Evolutionary conservation across 2,113 vertebrate genomes (phyloP), one percentile per base, ranked within the genome.

Genomic region (Ictidomys tridecemlineatus): DNA sequence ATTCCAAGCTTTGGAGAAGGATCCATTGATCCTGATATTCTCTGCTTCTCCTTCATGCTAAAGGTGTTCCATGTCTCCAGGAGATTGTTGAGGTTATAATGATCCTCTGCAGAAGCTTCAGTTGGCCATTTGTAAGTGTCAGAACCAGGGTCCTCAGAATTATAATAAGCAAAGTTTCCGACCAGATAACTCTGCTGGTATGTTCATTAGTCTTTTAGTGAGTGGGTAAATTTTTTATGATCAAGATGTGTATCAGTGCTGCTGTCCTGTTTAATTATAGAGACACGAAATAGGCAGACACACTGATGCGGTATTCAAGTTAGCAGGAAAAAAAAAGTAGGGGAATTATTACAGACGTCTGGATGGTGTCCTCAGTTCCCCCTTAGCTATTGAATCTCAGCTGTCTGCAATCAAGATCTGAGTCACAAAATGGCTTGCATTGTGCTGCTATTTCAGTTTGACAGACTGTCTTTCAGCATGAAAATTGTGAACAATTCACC

Each of bases 371-470:
- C 95, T 93, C 95, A 97, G 80, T 95, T 97, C 74, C 69, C 76
- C 95, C 78, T 92, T 0, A 24, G 78, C 96, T 98, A 82, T 96
- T 97, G 87, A 98, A 61, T 89, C 96, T 98, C 96, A 98, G 97
- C 97, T 98, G 98, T 95, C 97, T 98, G 97, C 96, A 98, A 98
- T 96, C 87, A 91, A 97, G 96, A 97, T 97, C 94, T 86, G 88
- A 98, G 97, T 97, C 96, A 97, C 85, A 97, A 89, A 0, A 0
- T 97, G 96, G 90, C 95, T 98, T 95, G 94, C 93, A 98, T 26
- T 61, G 85, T 78, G 37, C 93, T 94, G 85, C 98, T 97, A 98
- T 95, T 98, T 94, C 95, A 95, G 98, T 97, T 95, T 98, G 98
- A 97, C 85, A 96, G 97, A 96, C 69, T 94, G 89, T 96, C 96